Percentiles rank a stretch among this genome's conserved stretches.
These are phyloP conservation scores for Chelonus insularis DNA, from an alignment of 1,140 invertebrate species.

Conservation along the genomic window DNA sequence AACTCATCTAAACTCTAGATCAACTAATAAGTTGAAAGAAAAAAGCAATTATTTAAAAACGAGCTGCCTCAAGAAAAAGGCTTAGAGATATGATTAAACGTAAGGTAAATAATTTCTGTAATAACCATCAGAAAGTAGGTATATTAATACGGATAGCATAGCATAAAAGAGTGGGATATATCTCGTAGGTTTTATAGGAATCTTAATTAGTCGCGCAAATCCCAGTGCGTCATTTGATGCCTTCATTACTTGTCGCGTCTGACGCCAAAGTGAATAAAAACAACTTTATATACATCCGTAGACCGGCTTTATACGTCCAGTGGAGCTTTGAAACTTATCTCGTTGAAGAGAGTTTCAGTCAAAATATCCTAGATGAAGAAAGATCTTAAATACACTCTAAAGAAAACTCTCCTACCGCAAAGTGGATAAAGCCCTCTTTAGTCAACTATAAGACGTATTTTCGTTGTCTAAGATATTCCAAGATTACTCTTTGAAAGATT, in stretches of 20 bases:
- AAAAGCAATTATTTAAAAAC: no score
- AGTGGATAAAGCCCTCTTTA: constrained; percentile 21
- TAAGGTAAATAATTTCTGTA: no score
- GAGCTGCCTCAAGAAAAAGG: no score
- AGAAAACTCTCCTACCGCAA: constrained; percentile 10
- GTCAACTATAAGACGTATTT: not conserved
- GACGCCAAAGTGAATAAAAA: constrained; percentile 14
- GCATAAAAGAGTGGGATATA: constrained; percentile 33
- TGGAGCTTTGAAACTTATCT: constrained; percentile 12
- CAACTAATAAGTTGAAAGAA: no score
- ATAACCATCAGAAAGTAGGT: constrained; percentile 39
- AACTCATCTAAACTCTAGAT: no score
- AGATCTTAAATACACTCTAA: constrained; percentile 10
- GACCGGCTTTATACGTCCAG: constrained; percentile 6
- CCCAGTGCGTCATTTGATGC: constrained; percentile 28
- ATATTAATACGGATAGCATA: constrained; percentile 49
- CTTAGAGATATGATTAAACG: no score
- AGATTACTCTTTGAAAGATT: not conserved
- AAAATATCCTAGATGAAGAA: constrained; percentile 19
- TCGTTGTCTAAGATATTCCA: not conserved
- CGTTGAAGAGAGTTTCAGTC: not conserved
- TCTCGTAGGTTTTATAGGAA: constrained; percentile 25
- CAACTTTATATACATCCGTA: constrained; percentile 23
- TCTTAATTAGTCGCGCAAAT: constrained; percentile 39
- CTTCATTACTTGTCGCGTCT: constrained; percentile 1